Conservation (phyloP, 2,113 vertebrate genomes). For the Porphyrio hochstetteri region DNA sequence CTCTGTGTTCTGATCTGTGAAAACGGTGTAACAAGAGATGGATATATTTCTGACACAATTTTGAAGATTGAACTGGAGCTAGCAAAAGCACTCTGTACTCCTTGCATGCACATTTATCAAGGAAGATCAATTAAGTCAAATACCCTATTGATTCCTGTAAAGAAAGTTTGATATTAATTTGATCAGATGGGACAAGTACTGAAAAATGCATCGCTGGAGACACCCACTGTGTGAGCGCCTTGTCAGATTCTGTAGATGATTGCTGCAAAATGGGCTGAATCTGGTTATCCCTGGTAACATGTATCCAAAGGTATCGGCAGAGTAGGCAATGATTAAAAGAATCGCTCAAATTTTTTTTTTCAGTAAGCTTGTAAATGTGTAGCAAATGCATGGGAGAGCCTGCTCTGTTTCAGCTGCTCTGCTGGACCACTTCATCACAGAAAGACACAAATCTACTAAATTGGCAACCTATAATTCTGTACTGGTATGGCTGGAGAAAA, state of each 20-base stretch:
- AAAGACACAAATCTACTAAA: not conserved
- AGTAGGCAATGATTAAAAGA: not conserved
- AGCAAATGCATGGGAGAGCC: not conserved
- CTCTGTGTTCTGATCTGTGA: not conserved
- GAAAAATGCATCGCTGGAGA: not conserved
- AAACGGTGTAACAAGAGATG: not conserved
- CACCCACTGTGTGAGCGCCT: not conserved
- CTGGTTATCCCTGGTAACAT: not conserved
- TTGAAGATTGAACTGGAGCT: not conserved
- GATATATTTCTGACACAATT: not conserved
- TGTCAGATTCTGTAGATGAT: not conserved
- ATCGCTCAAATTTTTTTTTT: not conserved
- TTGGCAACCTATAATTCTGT: not conserved
- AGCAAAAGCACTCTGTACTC: not conserved
- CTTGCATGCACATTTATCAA: not conserved
- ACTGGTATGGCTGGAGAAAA: not conserved
- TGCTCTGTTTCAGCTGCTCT: not conserved
- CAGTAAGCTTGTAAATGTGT: not conserved
- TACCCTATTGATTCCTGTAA: not conserved
- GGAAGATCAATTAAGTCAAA: not conserved
- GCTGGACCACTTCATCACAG: not conserved
- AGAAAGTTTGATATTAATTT: not conserved
- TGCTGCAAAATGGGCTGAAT: not conserved
- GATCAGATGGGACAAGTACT: not conserved
- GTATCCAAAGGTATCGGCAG: not conserved